Conservation (phyloP, 2,797 vertebrate species). For the Lemur catta region DNA sequence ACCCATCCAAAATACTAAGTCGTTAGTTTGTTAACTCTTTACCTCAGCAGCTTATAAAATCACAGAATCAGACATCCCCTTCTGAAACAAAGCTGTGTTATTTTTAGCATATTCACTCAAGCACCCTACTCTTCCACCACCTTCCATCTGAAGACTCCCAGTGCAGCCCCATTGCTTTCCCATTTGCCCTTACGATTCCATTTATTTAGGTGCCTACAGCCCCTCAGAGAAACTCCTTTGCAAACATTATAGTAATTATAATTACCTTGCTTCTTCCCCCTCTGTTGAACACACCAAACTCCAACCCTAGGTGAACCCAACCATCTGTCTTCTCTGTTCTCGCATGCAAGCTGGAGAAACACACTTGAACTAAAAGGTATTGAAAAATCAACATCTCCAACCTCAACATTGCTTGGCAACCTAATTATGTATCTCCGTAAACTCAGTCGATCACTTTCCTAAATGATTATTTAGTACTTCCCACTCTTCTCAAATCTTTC, state of each 20-base stretch:
- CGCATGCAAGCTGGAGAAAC: neutral
- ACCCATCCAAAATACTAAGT: neutral
- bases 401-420: neutral
- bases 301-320: neutral
- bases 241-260: neutral
- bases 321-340: constrained; percentile 6
- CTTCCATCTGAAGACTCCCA: neutral
- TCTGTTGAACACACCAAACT: neutral
- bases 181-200: neutral
- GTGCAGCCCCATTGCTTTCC: neutral
- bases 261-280: neutral
- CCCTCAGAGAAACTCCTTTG: neutral
- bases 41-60: neutral
- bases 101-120: neutral
- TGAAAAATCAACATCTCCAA: constrained; percentile 1
- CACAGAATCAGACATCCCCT: neutral
- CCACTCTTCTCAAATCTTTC: neutral
- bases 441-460: neutral
- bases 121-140: neutral
- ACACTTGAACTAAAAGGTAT: neutral
- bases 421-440: neutral
- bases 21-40: neutral
- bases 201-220: neutral
- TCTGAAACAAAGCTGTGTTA: neutral
- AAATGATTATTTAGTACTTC: neutral